Evolutionary conservation across 2,797 vertebrate species (phyloP), one percentile per base, ranked within the genome.

Genomic region (Smutsia gigantea): DNA sequence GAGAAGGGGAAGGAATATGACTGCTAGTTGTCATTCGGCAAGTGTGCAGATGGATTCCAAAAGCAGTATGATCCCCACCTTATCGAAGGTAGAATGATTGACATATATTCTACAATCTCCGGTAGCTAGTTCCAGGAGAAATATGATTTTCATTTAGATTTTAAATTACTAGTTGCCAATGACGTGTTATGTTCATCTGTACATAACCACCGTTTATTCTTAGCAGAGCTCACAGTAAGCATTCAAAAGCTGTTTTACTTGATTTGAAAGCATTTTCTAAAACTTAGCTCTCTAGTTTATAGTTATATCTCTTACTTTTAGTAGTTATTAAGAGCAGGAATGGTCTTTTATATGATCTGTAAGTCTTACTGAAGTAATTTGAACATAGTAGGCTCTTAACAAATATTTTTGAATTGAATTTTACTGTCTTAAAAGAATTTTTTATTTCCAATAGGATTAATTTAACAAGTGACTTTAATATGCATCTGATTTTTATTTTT

Each of bases 261-360:
- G 42, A 94, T 92, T 91, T 92, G 92, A 96, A 95, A 95, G 61
- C 51, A 42, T 93, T 97, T 90, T 90, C 61, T 77, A 86, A 94
- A 97, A 94, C 88, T 88, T 94, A 93, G 57, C 93, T 92, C 78
- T 93, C 74, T 53, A 63, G 82, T 87, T 97, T 97, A 96, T 96
- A 93, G 83, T 93, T 93, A 61, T 66, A 34, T 84, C 64, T 96
- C 75, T 82, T 96, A 93, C 84, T 96, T 95, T 96, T 79, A 74
- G 81, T 64, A 90, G 82, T 93, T 88, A 83, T 55, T 53, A 53
- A 96, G 46, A 94, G 18, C 46, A 90, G 42, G 66, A 71, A n/a
- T 88, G 31, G 53, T 87, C 88, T 95, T 93, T 92, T 79, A 29
- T 78, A 39, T 83, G 72, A 91, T 88, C 39, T 88, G 8, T 57